Percentiles rank a stretch among this genome's conserved stretches.
phyloP scores from a whole-genome alignment of 2,113 vertebrate species.

The Zeus faber region DNA sequence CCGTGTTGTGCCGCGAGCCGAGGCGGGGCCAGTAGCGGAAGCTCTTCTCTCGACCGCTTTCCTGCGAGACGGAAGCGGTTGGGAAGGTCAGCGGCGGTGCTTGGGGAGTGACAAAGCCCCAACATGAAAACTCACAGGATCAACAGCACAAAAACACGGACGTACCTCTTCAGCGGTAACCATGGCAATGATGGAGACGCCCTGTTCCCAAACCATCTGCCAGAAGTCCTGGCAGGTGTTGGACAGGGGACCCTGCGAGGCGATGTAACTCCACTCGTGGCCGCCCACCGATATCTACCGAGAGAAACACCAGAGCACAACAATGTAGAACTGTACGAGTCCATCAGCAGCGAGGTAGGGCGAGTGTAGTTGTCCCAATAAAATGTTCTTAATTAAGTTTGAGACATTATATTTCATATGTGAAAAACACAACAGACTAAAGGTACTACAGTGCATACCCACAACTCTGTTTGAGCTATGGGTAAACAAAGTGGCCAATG shows the following conservation, averaged over 20 bases:
- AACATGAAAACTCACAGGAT: no score
- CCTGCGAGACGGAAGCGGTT: slow-evolving; percentile 64
- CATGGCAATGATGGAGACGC: slow-evolving; percentile 94
- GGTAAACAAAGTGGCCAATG: no score
- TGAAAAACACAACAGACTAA: no score
- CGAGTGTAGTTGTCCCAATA: no score
- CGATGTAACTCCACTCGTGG: slow-evolving; percentile 94
- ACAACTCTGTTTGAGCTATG: no score
- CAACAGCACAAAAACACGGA: not conserved
- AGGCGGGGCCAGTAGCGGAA: slow-evolving; percentile 96
- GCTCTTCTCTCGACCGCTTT: slow-evolving; percentile 93
- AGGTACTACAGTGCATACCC: no score
- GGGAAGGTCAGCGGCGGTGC: not conserved
- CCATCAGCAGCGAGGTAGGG: no score
- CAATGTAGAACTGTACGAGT: no score
- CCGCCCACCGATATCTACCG: slow-evolving; percentile 83
- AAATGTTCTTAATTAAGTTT: no score
- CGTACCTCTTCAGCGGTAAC: slow-evolving; percentile 93
- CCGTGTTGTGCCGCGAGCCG: slow-evolving; percentile 92
- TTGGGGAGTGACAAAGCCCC: no score
- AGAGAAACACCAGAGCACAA: slow-evolving; percentile 4
- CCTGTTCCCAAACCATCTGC: slow-evolving; percentile 99
- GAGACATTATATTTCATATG: no score
- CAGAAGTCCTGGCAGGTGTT: slow-evolving; percentile 96
- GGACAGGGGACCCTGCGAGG: slow-evolving; percentile 89